Conservation (phyloP, 2,797 vertebrate genomes). For the Tangara arthus region DNA sequence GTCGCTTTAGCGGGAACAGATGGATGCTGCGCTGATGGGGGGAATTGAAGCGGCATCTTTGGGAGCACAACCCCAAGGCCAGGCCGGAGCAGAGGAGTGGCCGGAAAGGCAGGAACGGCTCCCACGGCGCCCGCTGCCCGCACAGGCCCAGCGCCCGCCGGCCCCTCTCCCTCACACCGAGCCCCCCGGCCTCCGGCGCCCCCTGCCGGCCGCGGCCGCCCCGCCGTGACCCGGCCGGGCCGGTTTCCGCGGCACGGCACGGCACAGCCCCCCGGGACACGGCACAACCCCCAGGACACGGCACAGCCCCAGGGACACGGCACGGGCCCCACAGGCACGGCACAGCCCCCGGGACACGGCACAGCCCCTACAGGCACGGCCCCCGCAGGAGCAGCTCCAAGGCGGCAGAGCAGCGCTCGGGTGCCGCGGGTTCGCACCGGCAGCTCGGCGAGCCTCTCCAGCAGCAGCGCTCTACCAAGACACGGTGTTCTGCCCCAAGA, state of each 20-base stretch:
- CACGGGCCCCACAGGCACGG: too few relatives aligned
- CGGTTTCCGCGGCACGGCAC: neutral
- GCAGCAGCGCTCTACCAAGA: neutral
- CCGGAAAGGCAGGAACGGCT: neutral
- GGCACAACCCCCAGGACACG: too few relatives aligned
- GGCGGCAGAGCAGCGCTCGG: neutral
- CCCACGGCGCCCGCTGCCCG: neutral
- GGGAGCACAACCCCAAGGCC: neutral
- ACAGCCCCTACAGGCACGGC: neutral
- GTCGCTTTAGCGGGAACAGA: neutral
- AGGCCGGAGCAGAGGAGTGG: too few relatives aligned
- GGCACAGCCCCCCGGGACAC: too few relatives aligned
- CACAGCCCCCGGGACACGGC: too few relatives aligned
- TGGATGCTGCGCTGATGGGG: neutral
- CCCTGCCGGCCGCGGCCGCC: neutral
- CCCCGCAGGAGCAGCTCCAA: neutral
- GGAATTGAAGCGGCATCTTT: fast-evolving
- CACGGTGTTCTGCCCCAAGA: fast-evolving
- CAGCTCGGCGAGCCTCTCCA: too few relatives aligned
- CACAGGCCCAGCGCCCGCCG: neutral
- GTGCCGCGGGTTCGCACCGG: fast-evolving
- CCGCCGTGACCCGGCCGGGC: neutral
- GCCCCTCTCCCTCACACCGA: neutral
- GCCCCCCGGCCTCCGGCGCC: neutral
- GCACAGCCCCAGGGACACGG: too few relatives aligned